A percentile compares a stretch with the other conserved stretches of the same genome.
Evolutionary conservation across 2,888 invertebrate genomes (phyloP).

Genomic region (Euclidia mi): DNA sequence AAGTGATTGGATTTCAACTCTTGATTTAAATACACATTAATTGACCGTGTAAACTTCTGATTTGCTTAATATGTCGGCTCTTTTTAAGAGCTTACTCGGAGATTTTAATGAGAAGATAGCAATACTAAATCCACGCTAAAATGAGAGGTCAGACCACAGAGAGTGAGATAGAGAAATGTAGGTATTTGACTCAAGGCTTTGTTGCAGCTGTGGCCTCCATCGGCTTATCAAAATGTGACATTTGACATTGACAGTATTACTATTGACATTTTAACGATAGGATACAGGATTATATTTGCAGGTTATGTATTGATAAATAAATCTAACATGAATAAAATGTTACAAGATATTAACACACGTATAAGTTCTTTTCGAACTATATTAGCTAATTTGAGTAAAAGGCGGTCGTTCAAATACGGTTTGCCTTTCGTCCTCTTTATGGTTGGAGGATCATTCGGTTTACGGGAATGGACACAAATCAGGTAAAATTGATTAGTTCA

Average conservation of each 20-base stretch:
- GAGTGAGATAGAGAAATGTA: no score
- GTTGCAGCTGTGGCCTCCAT: no score
- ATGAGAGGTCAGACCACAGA: no score
- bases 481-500: no score
- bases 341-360: slow-evolving; percentile 42
- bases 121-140: no score
- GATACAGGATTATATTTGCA: not conserved
- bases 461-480: slow-evolving; percentile 93
- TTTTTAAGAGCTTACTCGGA: no score
- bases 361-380: slow-evolving; percentile 61
- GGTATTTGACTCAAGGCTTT: no score
- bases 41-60: no score
- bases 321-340: slow-evolving; percentile 39
- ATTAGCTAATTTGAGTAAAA: slow-evolving; percentile 65
- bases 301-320: slow-evolving; percentile 15
- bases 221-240: not conserved
- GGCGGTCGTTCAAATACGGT: slow-evolving; percentile 88
- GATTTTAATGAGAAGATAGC: no score
- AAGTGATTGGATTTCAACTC: no score
- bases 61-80: no score
- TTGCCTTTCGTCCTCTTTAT: slow-evolving; percentile 93
- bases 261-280: not conserved
- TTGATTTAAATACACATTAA: no score
- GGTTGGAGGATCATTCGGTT: slow-evolving; percentile 94
- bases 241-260: not conserved